Evolutionary conservation across 2,888 invertebrate species (phyloP).

Genomic region (Gisinianus flammeolus): DNA sequence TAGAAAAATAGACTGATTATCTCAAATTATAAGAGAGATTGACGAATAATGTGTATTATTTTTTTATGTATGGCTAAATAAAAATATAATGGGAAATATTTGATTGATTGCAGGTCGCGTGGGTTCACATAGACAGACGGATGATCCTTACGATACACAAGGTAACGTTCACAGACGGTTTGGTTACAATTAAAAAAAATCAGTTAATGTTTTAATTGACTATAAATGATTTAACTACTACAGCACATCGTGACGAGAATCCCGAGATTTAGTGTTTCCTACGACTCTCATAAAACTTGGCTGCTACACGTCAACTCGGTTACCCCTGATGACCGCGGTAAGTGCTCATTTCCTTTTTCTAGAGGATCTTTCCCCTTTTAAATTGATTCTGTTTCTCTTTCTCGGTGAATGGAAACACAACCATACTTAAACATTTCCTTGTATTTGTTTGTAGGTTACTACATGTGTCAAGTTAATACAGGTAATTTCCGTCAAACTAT

Average conservation of each 20-base stretch:
- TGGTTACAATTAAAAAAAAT: no score
- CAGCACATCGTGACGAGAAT: constrained; percentile 84
- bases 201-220: no score
- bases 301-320: constrained; percentile 87
- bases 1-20: no score
- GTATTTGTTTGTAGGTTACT: constrained; percentile 61
- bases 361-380: no score
- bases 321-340: constrained; percentile 87
- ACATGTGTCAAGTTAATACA: constrained; percentile 83
- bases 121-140: constrained; percentile 93
- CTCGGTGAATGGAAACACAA: no score
- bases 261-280: constrained; percentile 87
- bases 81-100: neutral
- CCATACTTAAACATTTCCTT: neutral
- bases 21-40: no score
- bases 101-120: constrained; percentile 75
- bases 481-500: neutral
- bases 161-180: neutral
- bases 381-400: no score
- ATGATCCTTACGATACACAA: constrained; percentile 92
- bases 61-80: no score
- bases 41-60: no score
- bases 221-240: no score
- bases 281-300: constrained; percentile 92
- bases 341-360: constrained; percentile 65